Evolutionary conservation across 1,140 invertebrate species (phyloP).

Genomic region (Marisa cornuarietis): DNA sequence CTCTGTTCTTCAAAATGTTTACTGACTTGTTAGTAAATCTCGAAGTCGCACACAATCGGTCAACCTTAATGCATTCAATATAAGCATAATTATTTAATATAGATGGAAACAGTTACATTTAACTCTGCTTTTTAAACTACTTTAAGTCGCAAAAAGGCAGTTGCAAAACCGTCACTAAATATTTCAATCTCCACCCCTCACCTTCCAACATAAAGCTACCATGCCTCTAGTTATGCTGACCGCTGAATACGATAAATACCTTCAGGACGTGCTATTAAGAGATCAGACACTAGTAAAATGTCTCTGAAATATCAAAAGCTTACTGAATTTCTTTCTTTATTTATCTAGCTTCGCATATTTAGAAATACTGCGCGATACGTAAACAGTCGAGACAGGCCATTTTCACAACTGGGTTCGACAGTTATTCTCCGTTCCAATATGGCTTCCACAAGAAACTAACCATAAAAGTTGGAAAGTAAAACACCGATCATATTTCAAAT

Average conservation of each 20-base stretch:
- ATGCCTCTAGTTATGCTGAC: no score
- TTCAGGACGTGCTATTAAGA: background rate
- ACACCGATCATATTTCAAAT: background rate
- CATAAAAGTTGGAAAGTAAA: background rate
- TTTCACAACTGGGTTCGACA: background rate
- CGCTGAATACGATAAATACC: background rate
- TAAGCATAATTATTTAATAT: no score
- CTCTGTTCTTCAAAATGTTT: no score
- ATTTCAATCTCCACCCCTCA: no score
- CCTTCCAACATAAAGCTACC: no score
- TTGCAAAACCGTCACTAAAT: no score
- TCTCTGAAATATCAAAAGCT: background rate
- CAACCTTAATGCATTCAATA: no score
- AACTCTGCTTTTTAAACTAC: no score
- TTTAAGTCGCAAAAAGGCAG: no score
- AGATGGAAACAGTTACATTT: no score
- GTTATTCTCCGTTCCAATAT: slow-evolving; percentile 25
- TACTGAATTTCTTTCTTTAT: background rate
- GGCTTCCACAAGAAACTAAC: background rate
- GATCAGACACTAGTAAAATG: background rate
- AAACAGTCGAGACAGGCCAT: background rate
- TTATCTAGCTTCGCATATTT: background rate
- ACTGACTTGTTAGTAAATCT: no score
- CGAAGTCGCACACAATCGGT: no score
- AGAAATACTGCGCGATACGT: background rate